Evolutionary conservation across 2,888 invertebrate species (phyloP).

Genomic region (Pyralis farinalis): DNA sequence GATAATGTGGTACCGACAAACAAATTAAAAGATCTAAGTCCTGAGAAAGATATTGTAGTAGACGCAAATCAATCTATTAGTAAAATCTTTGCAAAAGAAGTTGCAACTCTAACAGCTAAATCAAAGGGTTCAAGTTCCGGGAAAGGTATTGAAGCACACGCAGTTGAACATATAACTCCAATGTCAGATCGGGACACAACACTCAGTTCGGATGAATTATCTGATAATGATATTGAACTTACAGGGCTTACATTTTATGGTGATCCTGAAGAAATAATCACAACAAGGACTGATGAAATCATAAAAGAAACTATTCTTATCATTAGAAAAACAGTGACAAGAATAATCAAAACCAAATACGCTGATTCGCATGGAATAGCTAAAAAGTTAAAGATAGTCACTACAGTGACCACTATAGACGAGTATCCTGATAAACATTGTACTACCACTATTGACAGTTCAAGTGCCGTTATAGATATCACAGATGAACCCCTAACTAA

Average conservation of each 20-base stretch:
- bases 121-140: slow-evolving; percentile 11
- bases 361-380: slow-evolving; percentile 20
- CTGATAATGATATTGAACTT: slow-evolving; percentile 3
- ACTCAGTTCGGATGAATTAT: too few species aligned
- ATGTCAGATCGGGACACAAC: too few species aligned
- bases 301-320: slow-evolving; percentile 21
- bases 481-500: slow-evolving; percentile 1
- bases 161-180: neutral
- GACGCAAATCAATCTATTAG: slow-evolving; percentile 11
- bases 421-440: slow-evolving; percentile 30
- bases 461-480: neutral
- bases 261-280: slow-evolving; percentile 19
- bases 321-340: slow-evolving; percentile 24
- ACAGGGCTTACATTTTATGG: slow-evolving; percentile 1
- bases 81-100: slow-evolving; percentile 5
- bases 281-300: slow-evolving; percentile 21
- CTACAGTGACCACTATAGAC: slow-evolving; percentile 24
- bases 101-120: slow-evolving; percentile 8
- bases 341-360: slow-evolving; percentile 25
- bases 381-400: slow-evolving; percentile 29
- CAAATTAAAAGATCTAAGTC: slow-evolving; percentile 10
- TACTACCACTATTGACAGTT: slow-evolving; percentile 1
- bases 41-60: slow-evolving; percentile 1
- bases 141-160: neutral
- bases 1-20: neutral